phyloP scores from a whole-genome alignment of 2,888 invertebrate genomes.

The Aphidius colemani region DNA sequence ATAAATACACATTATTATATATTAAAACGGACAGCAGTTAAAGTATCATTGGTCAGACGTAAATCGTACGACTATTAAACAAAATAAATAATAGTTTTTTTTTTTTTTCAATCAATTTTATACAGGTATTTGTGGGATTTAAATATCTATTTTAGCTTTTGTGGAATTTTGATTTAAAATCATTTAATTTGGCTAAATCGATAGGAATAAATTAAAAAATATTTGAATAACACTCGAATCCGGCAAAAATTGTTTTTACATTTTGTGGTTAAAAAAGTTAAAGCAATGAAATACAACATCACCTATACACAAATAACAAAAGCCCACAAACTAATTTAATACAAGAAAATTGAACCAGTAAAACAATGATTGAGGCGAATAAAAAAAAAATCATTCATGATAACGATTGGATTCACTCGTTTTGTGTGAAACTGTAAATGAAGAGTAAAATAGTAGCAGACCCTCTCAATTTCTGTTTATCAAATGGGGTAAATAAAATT shows the following conservation, averaged over 20 bases:
- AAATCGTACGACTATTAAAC: not conserved
- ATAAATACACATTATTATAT: no score
- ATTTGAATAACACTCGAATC: not conserved
- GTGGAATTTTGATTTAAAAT: not conserved
- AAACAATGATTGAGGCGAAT: conserved; percentile 3
- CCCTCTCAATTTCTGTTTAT: conserved; percentile 19
- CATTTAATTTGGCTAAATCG: not conserved
- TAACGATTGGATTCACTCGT: conserved; percentile 3
- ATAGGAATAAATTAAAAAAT: not conserved
- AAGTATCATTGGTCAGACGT: no score
- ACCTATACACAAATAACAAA: no score
- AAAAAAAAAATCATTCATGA: conserved; percentile 16
- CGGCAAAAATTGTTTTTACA: no score
- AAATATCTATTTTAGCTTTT: not conserved
- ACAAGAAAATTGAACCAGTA: not conserved
- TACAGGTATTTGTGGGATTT: not conserved
- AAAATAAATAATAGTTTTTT: not conserved
- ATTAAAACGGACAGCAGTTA: no score
- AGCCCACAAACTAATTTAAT: not conserved
- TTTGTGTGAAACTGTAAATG: conserved; percentile 39
- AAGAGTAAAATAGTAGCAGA: conserved; percentile 21
- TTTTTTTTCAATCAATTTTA: not conserved
- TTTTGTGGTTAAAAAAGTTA: no score
- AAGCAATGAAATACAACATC: no score
- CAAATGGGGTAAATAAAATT: conserved; percentile 33